Base-by-base conservation (phyloP, 2,888 invertebrate genomes). In the Hemaris fuciformis region DNA sequence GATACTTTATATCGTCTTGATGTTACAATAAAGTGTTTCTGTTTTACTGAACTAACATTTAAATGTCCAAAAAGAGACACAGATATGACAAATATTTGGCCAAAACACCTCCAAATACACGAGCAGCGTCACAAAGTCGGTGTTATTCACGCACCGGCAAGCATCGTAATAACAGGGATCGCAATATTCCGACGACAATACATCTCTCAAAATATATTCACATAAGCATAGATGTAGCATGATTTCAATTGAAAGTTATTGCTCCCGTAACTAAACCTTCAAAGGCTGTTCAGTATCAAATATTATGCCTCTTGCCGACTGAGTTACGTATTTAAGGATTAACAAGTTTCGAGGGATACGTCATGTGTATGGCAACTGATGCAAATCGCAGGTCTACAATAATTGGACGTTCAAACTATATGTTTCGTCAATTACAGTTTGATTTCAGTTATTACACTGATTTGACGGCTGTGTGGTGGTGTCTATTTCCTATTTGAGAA, bases 271-370 rank as follows among this genome's bases (percentile, higher is more conserved):
- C 61, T 62, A 64, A 57, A 45, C 61, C 62, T 65, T 64, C 66
- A 67, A 66, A 67, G 64, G 61, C 53, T 56, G 46, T 48, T 57
- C 57, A 43, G 31, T 61, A 61, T 66, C 63, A 64, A 68, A 68
- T 69, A 69, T 68, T 27, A 43, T 25, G 25, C 41, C 41, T 53
- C 38, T 41, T 38, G 48, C 59, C 43, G 45, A 42, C 61, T 61
- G 42, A 61, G 42, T 61, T 57, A 43, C 27, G 4, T 45, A 42
- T 43, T 38, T 53, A 56, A 10, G 56, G 25, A 13, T 20, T 23
- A 13, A 38, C 48, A 38, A 48, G 34, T 59, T 59, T 31, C 8
- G 3, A 15, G 4, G 15, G 15, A 22, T 15, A 46, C 38, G 5
- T 10, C 7, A 5, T 22, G 7, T 34, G 34, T 60, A 10, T 25